Evolutionary conservation across 2,888 invertebrate species (phyloP), one percentile per base, ranked within the genome.

Genomic region (Cactoblastis cactorum): DNA sequence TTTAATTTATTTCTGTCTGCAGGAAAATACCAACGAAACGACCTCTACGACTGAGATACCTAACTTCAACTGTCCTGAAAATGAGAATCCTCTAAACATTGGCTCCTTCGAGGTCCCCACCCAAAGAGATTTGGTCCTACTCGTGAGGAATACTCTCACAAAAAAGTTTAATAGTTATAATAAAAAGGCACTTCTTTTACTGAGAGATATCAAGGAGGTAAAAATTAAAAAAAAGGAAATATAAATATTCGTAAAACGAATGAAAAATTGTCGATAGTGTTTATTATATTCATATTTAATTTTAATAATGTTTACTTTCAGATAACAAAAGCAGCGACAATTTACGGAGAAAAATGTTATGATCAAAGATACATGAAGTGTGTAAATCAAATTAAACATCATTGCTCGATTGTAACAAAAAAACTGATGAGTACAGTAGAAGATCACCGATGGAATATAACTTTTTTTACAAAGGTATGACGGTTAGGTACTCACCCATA

Each of bases 21-120:
- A n/a, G n/a, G n/a, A n/a, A n/a, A n/a, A n/a, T n/a, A 4, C 18
- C 0, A 19, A 12, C 2, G 11, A n/a, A 18, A 39, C 12, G 19
- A 53, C 35, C 28, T 45, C 37, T 9, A 39, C 45, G 45, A 53
- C 55, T 14, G 52, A 51, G 35, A 38, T 22, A 5, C 52, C 53
- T 0, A 63, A 54, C 54, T 65, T 61, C 22, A 54, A 58, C 22
- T 84, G 83, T 47, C 68, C 71, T 0, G 79, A 80, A 52, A 59
- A 66, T 0, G 78, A 77, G 48, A 18, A 15, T 0, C 79, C 82
- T 0, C 51, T 58, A 0, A 81, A 73, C 58, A 72, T 83, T 0
- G 84, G 84, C 0, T 55, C 78, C 0, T 84, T 80, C 53, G 78
- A 77, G 53, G 72, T 84, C n/a, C 84, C 84, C 0, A 73, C 83